Percentiles rank a stretch among this genome's conserved stretches.
Evolutionary conservation across 2,797 vertebrate genomes (phyloP).

Genomic region (Chrosomus eos): DNA sequence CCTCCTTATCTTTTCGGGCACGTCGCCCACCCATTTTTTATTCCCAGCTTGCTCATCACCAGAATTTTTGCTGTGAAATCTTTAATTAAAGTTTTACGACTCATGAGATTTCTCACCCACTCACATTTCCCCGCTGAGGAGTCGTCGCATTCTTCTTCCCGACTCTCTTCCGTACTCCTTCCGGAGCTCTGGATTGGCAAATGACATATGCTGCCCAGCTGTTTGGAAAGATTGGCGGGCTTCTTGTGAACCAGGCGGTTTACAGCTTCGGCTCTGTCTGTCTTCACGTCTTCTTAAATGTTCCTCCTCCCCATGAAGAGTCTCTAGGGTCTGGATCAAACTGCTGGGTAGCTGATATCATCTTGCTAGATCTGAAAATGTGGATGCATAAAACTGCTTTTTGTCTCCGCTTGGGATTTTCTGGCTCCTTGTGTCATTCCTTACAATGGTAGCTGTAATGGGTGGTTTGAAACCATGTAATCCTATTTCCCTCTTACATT

Average conservation of each 20-base stretch:
- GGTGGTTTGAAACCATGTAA: constrained; percentile 53
- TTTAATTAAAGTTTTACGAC: constrained; percentile 62
- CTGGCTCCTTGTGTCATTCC: constrained; percentile 23
- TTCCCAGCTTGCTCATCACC: constrained; percentile 38
- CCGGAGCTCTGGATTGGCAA: constrained; percentile 45
- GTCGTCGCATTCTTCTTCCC: constrained; percentile 44
- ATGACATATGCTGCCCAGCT: constrained; percentile 53
- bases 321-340: constrained; percentile 21
- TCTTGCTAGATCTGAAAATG: constrained; percentile 44
- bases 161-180: constrained; percentile 29
- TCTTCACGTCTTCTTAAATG: constrained; percentile 26
- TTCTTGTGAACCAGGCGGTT: constrained; percentile 37
- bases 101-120: constrained; percentile 58
- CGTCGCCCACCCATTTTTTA: constrained; percentile 24
- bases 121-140: constrained; percentile 39
- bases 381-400: constrained; percentile 47
- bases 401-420: constrained; percentile 43
- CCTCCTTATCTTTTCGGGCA: constrained; percentile 54
- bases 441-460: constrained; percentile 39
- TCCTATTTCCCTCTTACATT: constrained; percentile 46
- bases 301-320: constrained; percentile 38
- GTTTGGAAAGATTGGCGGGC: constrained; percentile 50
- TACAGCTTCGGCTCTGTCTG: constrained; percentile 5
- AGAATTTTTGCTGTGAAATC: constrained; percentile 54
- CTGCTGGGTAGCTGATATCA: constrained; percentile 37